Evolutionary conservation across 2,888 invertebrate species (phyloP).

Genomic region (Chelonus formosanus): DNA sequence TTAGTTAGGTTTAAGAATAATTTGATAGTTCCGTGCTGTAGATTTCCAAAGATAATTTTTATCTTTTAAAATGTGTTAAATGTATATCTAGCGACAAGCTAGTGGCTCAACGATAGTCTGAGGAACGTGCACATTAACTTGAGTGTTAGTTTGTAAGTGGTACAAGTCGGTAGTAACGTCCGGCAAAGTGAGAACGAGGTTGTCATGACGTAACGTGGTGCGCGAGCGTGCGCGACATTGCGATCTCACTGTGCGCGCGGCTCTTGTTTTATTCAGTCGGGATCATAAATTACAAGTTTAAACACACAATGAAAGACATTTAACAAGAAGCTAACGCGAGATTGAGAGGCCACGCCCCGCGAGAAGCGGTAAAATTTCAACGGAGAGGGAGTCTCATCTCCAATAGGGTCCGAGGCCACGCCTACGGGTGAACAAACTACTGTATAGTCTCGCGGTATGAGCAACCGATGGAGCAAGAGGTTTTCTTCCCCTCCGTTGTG

Average conservation of each 20-base stretch:
- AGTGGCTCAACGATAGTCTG: neutral
- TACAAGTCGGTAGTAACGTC: slow-evolving; percentile 26
- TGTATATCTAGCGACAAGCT: too few species aligned
- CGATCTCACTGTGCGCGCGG: slow-evolving; percentile 34
- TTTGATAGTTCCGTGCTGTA: too few species aligned
- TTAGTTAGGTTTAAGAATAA: too few species aligned
- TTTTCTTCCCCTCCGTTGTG: slow-evolving; percentile 45
- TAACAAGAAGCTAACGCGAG: slow-evolving; percentile 66
- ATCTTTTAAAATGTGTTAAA: too few species aligned
- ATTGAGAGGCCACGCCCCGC: slow-evolving; percentile 63
- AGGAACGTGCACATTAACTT: slow-evolving; percentile 18
- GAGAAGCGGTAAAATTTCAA: slow-evolving; percentile 32
- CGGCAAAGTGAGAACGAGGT: slow-evolving; percentile 20
- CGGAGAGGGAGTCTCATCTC: slow-evolving; percentile 35
- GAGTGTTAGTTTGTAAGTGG: slow-evolving; percentile 23
- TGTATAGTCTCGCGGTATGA: slow-evolving; percentile 18
- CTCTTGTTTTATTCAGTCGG: slow-evolving; percentile 66
- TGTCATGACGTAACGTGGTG: slow-evolving; percentile 13
- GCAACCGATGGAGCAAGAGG: slow-evolving; percentile 36
- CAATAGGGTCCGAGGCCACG: slow-evolving; percentile 29
- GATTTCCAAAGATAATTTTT: too few species aligned
- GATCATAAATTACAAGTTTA: slow-evolving; percentile 66
- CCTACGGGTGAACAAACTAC: slow-evolving; percentile 13
- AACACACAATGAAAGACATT: slow-evolving; percentile 67
- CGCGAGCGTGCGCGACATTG: slow-evolving; percentile 23